Conservation (phyloP, 2,888 invertebrate genomes). For the Epicampocera succincta region DNA sequence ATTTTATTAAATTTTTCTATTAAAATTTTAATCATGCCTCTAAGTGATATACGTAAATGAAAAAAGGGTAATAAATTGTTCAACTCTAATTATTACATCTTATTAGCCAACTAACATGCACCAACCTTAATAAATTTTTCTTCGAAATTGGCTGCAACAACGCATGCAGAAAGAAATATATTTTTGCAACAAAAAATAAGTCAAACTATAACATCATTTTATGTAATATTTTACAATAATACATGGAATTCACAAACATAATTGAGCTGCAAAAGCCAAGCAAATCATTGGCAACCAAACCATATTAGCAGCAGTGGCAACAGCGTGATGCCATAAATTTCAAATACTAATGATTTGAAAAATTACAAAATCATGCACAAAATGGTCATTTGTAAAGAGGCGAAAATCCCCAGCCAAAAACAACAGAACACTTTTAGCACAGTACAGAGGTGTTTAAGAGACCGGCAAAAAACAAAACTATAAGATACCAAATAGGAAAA, state of each 20-base stretch:
- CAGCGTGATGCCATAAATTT: conserved; percentile 70
- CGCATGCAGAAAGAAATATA: conserved; percentile 11
- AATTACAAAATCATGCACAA: conserved; percentile 74
- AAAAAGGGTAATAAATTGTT: conserved; percentile 45
- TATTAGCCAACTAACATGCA: conserved; percentile 54
- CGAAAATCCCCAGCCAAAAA: conserved; percentile 30
- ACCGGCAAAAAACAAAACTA: conserved; percentile 26
- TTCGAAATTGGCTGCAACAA: conserved; percentile 41
- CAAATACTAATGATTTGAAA: conserved; percentile 70
- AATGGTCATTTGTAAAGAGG: conserved; percentile 68
- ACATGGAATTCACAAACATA: conserved; percentile 60
- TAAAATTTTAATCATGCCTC: conserved; percentile 44
- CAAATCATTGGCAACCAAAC: conserved; percentile 60
- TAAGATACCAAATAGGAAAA: conserved; percentile 2
- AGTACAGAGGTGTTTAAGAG: conserved; percentile 49
- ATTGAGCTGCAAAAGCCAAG: conserved; percentile 65
- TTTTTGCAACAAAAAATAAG: conserved; percentile 11
- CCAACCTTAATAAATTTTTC: conserved; percentile 53
- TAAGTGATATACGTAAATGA: conserved; percentile 5
- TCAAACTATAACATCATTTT: conserved; percentile 54
- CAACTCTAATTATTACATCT: conserved; percentile 56
- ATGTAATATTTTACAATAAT: conserved; percentile 45
- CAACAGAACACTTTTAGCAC: conserved; percentile 14
- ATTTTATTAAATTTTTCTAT: conserved; percentile 8
- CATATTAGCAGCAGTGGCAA: conserved; percentile 67